Base-by-base conservation (phyloP, 2,888 invertebrate genomes). In the Ceramica pisi region DNA sequence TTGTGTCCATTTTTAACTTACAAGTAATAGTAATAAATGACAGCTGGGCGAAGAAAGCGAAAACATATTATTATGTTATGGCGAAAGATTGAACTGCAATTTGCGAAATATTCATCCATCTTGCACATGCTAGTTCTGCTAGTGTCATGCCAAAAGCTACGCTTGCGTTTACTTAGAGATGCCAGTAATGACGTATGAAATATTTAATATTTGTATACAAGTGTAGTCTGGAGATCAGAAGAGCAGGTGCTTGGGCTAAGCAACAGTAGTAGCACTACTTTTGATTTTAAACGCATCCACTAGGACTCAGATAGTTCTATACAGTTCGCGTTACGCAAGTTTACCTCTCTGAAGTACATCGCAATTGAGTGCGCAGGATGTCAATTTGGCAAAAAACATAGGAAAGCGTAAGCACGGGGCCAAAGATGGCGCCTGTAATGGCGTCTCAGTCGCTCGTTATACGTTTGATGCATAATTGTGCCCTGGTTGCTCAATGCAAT, bases 51-150 rank as follows among this genome's bases (percentile, higher is more conserved):
- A 0, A 8, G 38, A 23, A 21, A 65, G 23, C n/a, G 1, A 23
- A 56, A 31, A n/a, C 9, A 23, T 55, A 26, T 23, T 53, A 12
- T 31, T 21, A 14, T 44, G 21, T 10, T 41, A 12, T 16, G 5
- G 19, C 19, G 51, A 38, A 19, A 5, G 21, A 9, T n/a, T 46
- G 9, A 35, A 23, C n/a, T 55, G 75, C 41, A 9, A 41, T 66
- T 66, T 75, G 71, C 55, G 41, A 75, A 71, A 55, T 64, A 41
- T 31, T n/a, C 3, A 26, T 41, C 16, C 41, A 62, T 38, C 26
- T 62, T 62, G 35, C 23, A 41, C n/a, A 12, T 63, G 53, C 10
- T 63, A 38, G 44, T 44, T 53, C 14, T 26, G 44, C 51, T 53
- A 4, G 6, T 26, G 31, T n/a, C 21, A 16, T 73, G 44, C 23